Base-by-base conservation (phyloP, 2,888 invertebrate species). In the Halictus quadricinctus region DNA sequence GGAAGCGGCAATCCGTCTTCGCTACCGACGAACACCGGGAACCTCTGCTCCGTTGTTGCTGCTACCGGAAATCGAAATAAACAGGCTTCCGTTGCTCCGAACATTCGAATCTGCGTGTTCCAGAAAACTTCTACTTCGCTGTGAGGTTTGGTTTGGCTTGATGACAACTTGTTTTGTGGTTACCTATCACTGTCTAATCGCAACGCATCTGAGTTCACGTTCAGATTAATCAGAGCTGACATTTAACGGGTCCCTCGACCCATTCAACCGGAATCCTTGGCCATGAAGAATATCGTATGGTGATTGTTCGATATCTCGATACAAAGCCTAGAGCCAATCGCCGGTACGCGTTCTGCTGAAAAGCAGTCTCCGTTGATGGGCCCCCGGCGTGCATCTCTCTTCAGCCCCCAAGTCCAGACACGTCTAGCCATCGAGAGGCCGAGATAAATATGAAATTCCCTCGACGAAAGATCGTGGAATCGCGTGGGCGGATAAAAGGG, bases 401-500 rank as follows among this genome's bases (percentile, higher is more conserved):
- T 50, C 50, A 48, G 15, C 4, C 48, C n/a, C 2, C 64, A 41
- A 46, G 74, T 72, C 80, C 76, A 72, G 41, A 74, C 75, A 58
- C 75, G 77, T 50, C 70, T 72, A 70, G 29, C 69, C 81, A 86
- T 79, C 81, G 83, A 84, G 85, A 66, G 83, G 70, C 77, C 83
- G 84, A 85, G 87, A 89, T 87, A 91, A 90, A 90, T 90, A 90
- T 89, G 86, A 90, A 89, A 88, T 87, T 90, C 78, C 77, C 66
- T 50, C 76, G 86, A 87, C 80, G 79, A 88, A 87, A 88, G 78
- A 79, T 80, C n/a, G 21, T 54, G 43, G 66, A 18, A 66, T 48
- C 21, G 21, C 18, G 8, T 54, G 8, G 8, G 8, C 25, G 29
- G 73, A 48, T 70, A 43, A 36, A 74, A 25, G 15, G 54, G 43